phyloP scores from a whole-genome alignment of 1,140 invertebrate genomes.

The Bilobella aurantiaca region DNA sequence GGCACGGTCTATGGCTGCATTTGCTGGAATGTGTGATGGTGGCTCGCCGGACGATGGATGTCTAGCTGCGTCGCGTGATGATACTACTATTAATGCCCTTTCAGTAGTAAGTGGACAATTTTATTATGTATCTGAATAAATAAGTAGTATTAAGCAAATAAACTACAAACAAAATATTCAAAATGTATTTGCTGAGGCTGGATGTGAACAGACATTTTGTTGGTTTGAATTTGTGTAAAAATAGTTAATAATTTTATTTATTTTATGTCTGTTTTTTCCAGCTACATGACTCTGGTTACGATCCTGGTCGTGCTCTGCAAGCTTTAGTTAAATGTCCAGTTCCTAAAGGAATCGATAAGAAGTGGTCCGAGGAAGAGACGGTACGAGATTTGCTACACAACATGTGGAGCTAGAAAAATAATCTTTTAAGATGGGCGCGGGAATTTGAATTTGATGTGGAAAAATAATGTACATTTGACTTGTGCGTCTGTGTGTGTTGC shows the following conservation, averaged over 20 bases:
- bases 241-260: too few species aligned
- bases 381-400: too few species aligned
- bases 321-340: slow-evolving; percentile 93
- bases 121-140: slow-evolving; percentile 10
- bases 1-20: slow-evolving; percentile 74
- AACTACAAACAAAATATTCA: too few species aligned
- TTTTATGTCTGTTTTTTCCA: slow-evolving; percentile 38
- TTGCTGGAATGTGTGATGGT: slow-evolving; percentile 22
- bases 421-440: too few species aligned
- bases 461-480: too few species aligned
- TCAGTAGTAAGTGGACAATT: slow-evolving; percentile 57
- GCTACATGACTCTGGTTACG: slow-evolving; percentile 87
- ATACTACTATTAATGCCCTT: slow-evolving; percentile 94
- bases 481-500: slow-evolving; percentile 4
- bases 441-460: too few species aligned
- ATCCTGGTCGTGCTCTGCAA: slow-evolving; percentile 87
- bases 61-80: slow-evolving; percentile 87
- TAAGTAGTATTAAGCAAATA: too few species aligned
- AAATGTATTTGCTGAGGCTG: too few species aligned
- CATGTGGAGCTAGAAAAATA: too few species aligned
- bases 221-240: too few species aligned
- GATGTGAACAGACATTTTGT: too few species aligned
- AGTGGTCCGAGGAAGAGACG: slow-evolving; percentile 94
- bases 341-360: slow-evolving; percentile 91
- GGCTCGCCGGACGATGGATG: slow-evolving; percentile 93